Conservation (phyloP, 2,797 vertebrate genomes). For the Heterohyrax brucei region DNA sequence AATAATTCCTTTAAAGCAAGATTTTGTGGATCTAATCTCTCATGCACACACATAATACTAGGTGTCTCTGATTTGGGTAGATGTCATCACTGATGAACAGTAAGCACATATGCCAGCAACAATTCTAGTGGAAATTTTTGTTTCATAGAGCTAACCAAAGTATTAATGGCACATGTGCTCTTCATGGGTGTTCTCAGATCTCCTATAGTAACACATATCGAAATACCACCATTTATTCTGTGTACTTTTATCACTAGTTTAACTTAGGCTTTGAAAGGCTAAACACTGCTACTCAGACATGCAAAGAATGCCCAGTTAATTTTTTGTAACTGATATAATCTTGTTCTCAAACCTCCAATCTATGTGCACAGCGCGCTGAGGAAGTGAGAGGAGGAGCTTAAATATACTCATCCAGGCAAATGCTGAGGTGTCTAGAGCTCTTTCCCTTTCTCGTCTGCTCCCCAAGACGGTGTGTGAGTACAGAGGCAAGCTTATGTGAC, state of each 20-base stretch:
- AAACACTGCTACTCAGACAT: fast-evolving
- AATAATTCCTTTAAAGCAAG: constrained; percentile 13
- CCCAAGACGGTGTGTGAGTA: not conserved
- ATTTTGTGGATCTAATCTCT: not conserved
- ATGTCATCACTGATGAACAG: constrained; percentile 33
- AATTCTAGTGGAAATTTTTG: not conserved
- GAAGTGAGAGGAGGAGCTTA: not conserved
- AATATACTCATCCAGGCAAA: not conserved
- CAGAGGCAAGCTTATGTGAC: not conserved
- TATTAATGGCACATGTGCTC: constrained; percentile 23
- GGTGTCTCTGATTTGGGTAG: constrained; percentile 62
- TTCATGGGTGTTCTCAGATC: constrained; percentile 5
- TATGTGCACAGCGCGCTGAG: too few species aligned
- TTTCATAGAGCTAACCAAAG: constrained; percentile 66
- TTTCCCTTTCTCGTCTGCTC: not conserved
- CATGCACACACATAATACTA: not conserved
- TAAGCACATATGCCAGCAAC: constrained; percentile 32
- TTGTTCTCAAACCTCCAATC: not conserved
- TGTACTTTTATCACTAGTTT: not conserved
- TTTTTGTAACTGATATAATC: not conserved
- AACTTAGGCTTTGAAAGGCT: not conserved
- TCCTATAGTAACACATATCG: not conserved
- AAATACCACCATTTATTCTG: not conserved
- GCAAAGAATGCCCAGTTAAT: not conserved
- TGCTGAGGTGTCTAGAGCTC: not conserved